Percentiles rank a stretch among this genome's conserved stretches.
Evolutionary conservation across 2,797 vertebrate species (phyloP).

Genomic region (Gymnodraco acuticeps): DNA sequence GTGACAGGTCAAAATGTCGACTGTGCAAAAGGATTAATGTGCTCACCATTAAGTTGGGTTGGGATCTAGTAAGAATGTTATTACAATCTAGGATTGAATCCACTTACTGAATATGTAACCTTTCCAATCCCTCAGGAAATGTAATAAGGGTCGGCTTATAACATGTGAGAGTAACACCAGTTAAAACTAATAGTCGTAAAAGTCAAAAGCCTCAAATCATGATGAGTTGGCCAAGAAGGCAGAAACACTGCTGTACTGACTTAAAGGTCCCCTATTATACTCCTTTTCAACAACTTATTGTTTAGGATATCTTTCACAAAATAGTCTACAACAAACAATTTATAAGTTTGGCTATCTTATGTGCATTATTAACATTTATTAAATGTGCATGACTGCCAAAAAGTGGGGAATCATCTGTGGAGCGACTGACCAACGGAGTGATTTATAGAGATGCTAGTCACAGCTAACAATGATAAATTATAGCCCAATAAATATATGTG

Average conservation of each 20-base stretch:
- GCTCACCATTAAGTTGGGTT: neutral
- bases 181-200: neutral
- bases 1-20: neutral
- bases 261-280: too few species aligned
- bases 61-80: neutral
- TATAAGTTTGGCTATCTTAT: too few species aligned
- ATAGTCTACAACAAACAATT: too few species aligned
- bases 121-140: neutral
- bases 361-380: too few species aligned
- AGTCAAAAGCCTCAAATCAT: neutral
- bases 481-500: too few species aligned
- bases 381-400: too few species aligned
- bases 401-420: too few species aligned
- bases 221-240: neutral
- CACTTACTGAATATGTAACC: neutral
- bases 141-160: neutral
- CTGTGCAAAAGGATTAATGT: neutral
- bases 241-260: neutral
- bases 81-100: neutral
- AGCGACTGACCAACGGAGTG: too few species aligned
- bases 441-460: too few species aligned
- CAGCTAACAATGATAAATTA: too few species aligned
- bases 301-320: too few species aligned
- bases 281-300: too few species aligned
- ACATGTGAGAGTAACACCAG: neutral